Evolutionary conservation across 2,888 invertebrate genomes (phyloP), one percentile per base, ranked within the genome.

Genomic region (Tridacna crocea): DNA sequence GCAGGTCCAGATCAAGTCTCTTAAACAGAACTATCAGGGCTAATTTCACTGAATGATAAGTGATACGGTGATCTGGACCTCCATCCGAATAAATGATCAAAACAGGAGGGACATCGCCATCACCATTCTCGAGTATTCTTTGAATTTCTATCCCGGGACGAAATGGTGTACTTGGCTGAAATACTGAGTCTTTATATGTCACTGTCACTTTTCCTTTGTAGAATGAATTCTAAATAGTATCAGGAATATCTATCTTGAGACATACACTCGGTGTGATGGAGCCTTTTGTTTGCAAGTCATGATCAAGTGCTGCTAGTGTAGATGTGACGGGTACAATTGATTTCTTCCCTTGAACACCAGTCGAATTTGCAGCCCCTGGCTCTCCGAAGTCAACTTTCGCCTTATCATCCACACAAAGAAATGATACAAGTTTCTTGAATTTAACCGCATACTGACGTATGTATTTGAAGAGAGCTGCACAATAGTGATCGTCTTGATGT

Each of bases 321-420:
- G 77, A 73, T 0, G n/a, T 19, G 1, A 60, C 26, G 24, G 86
- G 88, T 0, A 84, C 81, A 58, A 88, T 72, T 6, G 83, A 77
- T 61, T 85, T 84, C 68, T 88, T 87, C 0, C 88, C 87, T 36
- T 83, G 58, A 8, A 87, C 88, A 17, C 87, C 87, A n/a, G 79
- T 26, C 66, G 58, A 72, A 15, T 60, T 47, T n/a, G 47, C n/a
- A 24, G 36, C 58, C 4, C 77, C 83, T 48, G 88, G 88, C 65
- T 88, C 87, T 48, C 85, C 87, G 72, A 78, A 77, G 68, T 83
- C 82, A 24, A 87, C 48, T 48, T 85, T 87, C 12, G 81, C 26
- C 73, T 88, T 88, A 60, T 87, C 87, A 80, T 87, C 86, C 1
- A 80, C 26, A 76, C 81, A 79, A 10, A 82, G 15, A 51, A 84